phyloP scores from a whole-genome alignment of 2,797 vertebrate genomes.

The Notoglanidium macrostoma region DNA sequence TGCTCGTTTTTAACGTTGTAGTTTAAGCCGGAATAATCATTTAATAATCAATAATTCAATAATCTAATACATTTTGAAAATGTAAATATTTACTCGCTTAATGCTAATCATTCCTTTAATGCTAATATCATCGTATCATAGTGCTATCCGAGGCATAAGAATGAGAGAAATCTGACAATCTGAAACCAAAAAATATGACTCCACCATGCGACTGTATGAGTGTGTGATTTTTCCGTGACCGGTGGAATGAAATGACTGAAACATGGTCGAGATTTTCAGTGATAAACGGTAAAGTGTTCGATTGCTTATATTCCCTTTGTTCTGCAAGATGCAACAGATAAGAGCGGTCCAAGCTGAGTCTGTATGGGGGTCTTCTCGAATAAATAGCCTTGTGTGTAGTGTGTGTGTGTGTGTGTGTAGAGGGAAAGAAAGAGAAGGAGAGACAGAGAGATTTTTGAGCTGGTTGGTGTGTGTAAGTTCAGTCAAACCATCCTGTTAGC shows the following conservation, averaged over 20 bases:
- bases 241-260: neutral
- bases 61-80: no score
- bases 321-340: neutral
- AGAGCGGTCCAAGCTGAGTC: neutral
- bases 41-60: no score
- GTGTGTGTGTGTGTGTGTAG: neutral
- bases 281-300: neutral
- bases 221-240: neutral
- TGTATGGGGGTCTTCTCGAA: neutral
- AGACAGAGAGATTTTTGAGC: neutral
- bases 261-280: neutral
- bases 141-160: neutral
- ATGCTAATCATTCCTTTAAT: no score
- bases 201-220: neutral
- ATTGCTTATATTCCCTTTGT: neutral
- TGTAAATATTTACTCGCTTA: no score
- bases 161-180: neutral
- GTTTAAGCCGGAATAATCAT: no score
- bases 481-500: slow-evolving; percentile 21
- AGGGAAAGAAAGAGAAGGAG: neutral
- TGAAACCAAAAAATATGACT: neutral
- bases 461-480: slow-evolving; percentile 7
- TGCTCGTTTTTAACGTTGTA: no score
- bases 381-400: slow-evolving; percentile 16
- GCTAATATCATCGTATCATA: neutral